Evolutionary conservation across 2,797 vertebrate genomes (phyloP).

Genomic region (Hydrolagus colliei): DNA sequence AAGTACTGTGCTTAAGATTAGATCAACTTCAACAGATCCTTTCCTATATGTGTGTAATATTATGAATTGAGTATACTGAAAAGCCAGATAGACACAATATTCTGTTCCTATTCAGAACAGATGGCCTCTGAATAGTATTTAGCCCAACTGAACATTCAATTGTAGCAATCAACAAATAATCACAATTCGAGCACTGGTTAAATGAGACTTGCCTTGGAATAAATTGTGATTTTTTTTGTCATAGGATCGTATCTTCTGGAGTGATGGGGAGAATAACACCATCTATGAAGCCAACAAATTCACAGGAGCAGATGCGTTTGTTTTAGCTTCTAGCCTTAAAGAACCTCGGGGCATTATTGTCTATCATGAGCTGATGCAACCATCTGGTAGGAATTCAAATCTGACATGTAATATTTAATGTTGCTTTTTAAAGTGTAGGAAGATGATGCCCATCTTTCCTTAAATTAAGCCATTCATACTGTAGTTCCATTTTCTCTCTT

Average conservation of each 20-base stretch:
- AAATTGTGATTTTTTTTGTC: constrained; percentile 26
- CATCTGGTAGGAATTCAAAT: constrained; percentile 61
- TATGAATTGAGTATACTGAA: no score
- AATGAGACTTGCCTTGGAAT: not conserved
- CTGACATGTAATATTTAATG: not conserved
- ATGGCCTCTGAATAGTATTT: no score
- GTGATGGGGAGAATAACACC: constrained; percentile 85
- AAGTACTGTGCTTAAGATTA: no score
- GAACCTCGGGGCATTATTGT: constrained; percentile 93
- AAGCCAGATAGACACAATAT: no score
- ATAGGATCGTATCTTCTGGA: constrained; percentile 94
- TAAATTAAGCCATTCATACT: no score
- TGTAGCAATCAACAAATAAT: no score
- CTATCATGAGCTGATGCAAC: constrained; percentile 90
- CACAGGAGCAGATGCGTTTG: constrained; percentile 74
- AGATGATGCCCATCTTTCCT: not conserved
- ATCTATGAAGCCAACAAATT: constrained; percentile 95
- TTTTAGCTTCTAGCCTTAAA: constrained; percentile 85
- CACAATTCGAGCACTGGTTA: not conserved
- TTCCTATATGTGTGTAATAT: no score
- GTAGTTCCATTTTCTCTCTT: no score
- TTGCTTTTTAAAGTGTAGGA: not conserved
- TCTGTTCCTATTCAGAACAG: no score
- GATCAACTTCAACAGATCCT: no score
- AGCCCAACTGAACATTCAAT: no score